Evolutionary conservation across 2,113 vertebrate species (phyloP), one percentile per base, ranked within the genome.

Genomic region (Strix uralensis): DNA sequence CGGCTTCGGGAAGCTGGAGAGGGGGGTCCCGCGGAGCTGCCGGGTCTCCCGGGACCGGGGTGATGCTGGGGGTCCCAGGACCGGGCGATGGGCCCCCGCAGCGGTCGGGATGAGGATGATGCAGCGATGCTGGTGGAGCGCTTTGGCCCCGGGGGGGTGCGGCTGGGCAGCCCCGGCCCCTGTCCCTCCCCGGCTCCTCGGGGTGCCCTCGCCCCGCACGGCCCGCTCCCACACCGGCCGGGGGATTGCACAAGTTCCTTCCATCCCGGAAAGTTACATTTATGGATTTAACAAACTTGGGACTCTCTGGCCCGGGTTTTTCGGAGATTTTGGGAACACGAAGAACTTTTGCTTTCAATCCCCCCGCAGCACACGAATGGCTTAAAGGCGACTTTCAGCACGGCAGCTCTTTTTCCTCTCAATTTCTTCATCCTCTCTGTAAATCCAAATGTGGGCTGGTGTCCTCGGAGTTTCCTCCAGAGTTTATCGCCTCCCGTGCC

Each of bases 231-330:
- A 1, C 58, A 5, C 40, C 13, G 52, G 13, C 51, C 13, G 47
- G 27, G 49, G 86, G 20, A 27, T 95, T 79, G 92, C 82, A 71
- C 80, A 95, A 86, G 75, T 70, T 34, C 58, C 30, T 81, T n/a
- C 59, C 69, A 46, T 26, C 42, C 11, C 65, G 30, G 49, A 32
- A 80, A 89, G 69, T 61, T 67, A 1, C 49, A 11, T 78, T n/a
- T 38, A 55, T 62, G 86, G 81, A 22, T 91, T 93, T 80, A 90
- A 67, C 83, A 94, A 95, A 95, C 94, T 96, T 96, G 90, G 70
- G 54, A 89, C 69, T 66, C 66, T 63, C 19, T 21, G 72, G 30
- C 83, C 67, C 20, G 71, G 47, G 67, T 96, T 94, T 94, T 91
- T 95, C 93, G 62, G 73, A 80, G 83, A 58, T 49, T 57, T 70